Evolutionary conservation across 2,113 vertebrate species (phyloP).

Genomic region (Festucalex cinctus): DNA sequence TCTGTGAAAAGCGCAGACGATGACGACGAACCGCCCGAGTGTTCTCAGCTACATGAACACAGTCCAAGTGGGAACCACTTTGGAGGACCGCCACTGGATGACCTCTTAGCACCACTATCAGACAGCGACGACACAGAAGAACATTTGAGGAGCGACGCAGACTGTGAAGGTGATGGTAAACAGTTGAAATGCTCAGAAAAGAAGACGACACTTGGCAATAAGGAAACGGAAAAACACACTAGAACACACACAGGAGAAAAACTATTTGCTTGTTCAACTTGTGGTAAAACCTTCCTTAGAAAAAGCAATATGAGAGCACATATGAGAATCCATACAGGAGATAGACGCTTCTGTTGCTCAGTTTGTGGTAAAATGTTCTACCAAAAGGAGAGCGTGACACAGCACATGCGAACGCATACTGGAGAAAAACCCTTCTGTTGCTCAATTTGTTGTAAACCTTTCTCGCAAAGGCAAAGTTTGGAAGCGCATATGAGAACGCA

Average conservation of each 20-base stretch:
- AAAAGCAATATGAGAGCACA: too few species aligned
- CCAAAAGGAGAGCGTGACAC: too few species aligned
- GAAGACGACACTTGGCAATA: too few species aligned
- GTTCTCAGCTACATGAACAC: background rate
- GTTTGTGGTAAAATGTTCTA: too few species aligned
- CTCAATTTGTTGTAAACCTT: background rate
- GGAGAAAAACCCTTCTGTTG: background rate
- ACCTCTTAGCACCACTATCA: background rate
- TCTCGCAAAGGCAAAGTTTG: background rate
- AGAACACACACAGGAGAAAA: too few species aligned
- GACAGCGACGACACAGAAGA: background rate
- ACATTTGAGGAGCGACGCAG: background rate
- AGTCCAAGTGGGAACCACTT: background rate
- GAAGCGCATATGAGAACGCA: background rate
- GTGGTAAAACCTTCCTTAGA: too few species aligned
- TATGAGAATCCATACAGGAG: too few species aligned
- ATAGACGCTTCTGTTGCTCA: too few species aligned
- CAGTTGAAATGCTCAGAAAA: too few species aligned
- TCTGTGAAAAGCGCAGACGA: background rate
- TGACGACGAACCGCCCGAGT: background rate
- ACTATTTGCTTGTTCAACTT: too few species aligned
- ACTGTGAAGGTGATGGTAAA: background rate
- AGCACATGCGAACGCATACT: too few species aligned
- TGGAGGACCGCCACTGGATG: background rate
- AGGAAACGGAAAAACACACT: too few species aligned